Evolutionary conservation across 2,888 invertebrate genomes (phyloP), one percentile per base, ranked within the genome.

Genomic region (Melinopterus prodromus): DNA sequence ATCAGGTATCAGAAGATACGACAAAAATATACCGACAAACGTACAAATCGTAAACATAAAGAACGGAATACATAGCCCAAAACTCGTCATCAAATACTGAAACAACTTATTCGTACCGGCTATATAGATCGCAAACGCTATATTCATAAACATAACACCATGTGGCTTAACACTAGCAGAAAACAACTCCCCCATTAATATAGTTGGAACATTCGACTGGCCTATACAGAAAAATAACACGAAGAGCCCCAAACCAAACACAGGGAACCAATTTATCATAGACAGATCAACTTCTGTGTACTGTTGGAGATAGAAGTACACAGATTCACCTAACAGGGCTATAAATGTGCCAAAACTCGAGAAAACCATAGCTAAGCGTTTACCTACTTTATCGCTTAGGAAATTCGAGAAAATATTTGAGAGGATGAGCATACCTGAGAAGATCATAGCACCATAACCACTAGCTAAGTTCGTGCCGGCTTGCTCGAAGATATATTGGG

Each of bases 401-500:
- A 84, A 77, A 15, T 84, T 79, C 36, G 82, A 81, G 4, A 81
- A 80, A 16, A 77, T 69, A 71, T 78, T 82, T 7, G 79, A 69
- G 12, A 82, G 16, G 6, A 82, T 53, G 26, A 84, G 77, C 6
- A 81, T 71, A 7, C 82, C 79, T 6, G 83, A 83, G 37, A 84
- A 86, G 6, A 87, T 84, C 77, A 87, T 86, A 7, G 86, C 79
- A 5, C 87, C 86, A 12, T 82, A 79, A 71, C 83, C 84, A 14
- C 85, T 83, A 0, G 85, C 84, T 0, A 88, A 71, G 15, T 83
- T 81, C 7, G 85, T 85, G 14, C 87, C 87, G 35, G 86, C 84
- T 84, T 87, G 84, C 37, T 84, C 81, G 77, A 88, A 88, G 79
- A 88, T 86, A 16, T 84, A 84, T 77, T 87, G 86, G 0, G 86